Evolutionary conservation across 64 coral and sea anemone genomes (phyloP), one percentile per base, ranked within the genome.

Genomic region (Stichodactyla helianthus): DNA sequence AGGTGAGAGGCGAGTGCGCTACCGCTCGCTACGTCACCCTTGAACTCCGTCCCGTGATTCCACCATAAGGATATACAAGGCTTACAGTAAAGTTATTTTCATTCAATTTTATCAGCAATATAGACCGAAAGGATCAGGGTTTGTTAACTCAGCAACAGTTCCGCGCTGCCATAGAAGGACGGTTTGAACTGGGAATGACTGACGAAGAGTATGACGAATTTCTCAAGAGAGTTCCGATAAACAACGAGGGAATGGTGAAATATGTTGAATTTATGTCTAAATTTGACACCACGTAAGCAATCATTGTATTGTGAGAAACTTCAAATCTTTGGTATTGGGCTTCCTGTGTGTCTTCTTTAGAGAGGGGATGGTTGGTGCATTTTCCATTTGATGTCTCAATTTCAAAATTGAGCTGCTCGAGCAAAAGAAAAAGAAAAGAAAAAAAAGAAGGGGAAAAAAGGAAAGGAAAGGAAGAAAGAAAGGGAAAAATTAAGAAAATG

Each of bases 221-320:
- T 59, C 85, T 99, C 22, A 91, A 82, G 12, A 84, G 82, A 82
- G 86, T 99, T 20, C 97, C 97, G 7, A 35, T 99, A 51, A 92
- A 99, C 77, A 86, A 79, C 35, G 97, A 99, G 22, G 97, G 97
- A 6, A 95, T 99, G 93, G 93, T 99, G 0, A 92, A 95, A 88
- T 99, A 99, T 35, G 93, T 95, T 17, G 88, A 95, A 13, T 99
- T 99, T 59, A 99, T 99, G 97, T 95, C 97, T 16, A 95, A 92
- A 65, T 99, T 95, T 95, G 97, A 99, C 50, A 95, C 97, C 18
- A 95, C 79, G 97, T 99, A 82, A 99, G 97, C 89, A 61, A 74
- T 0, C 59, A 25, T 14, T 14, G n/a, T 15, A 8, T 64, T 28
- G 15, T 70, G 12, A 63, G 1, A 55, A 22, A 26, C 82, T 67